Evolutionary conservation across 2,797 vertebrate genomes (phyloP).

Genomic region (Muraenolepis orangiensis): DNA sequence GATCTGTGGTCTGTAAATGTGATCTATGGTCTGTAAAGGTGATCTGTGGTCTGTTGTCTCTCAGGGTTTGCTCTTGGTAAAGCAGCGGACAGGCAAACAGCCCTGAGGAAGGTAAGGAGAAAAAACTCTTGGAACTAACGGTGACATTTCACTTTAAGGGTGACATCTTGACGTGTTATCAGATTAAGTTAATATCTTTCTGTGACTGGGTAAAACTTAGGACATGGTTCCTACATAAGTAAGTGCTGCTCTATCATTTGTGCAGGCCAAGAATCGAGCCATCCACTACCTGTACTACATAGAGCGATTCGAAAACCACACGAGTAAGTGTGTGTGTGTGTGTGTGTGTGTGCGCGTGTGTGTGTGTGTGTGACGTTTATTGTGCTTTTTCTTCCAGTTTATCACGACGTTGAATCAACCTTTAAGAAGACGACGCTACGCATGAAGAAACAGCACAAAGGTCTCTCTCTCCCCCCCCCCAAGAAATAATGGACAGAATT

Average conservation of each 20-base stretch:
- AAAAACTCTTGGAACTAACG: background rate
- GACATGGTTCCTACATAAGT: too few relatives aligned
- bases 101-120: slow-evolving; percentile 85
- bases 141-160: background rate
- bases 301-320: slow-evolving; percentile 84
- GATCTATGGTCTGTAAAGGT: too few relatives aligned
- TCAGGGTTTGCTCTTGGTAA: slow-evolving; percentile 94
- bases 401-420: slow-evolving; percentile 78
- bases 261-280: slow-evolving; percentile 92
- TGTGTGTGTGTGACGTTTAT: background rate
- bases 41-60: background rate
- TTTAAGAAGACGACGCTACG: slow-evolving; percentile 81
- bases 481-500: too few relatives aligned
- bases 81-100: slow-evolving; percentile 79
- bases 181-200: too few relatives aligned
- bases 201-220: too few relatives aligned
- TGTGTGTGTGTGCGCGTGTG: background rate
- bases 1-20: too few relatives aligned
- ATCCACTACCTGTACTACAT: slow-evolving; percentile 82
- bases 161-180: background rate
- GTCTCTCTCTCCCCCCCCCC: slow-evolving; percentile 34
- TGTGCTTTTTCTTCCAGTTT: slow-evolving; percentile 72
- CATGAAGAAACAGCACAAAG: slow-evolving; percentile 85
- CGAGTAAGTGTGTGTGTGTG: slow-evolving; percentile 77
- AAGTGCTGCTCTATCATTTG: slow-evolving; percentile 18